Evolutionary conservation across 2,113 vertebrate species (phyloP).

Genomic region (Haemorhous mexicanus): DNA sequence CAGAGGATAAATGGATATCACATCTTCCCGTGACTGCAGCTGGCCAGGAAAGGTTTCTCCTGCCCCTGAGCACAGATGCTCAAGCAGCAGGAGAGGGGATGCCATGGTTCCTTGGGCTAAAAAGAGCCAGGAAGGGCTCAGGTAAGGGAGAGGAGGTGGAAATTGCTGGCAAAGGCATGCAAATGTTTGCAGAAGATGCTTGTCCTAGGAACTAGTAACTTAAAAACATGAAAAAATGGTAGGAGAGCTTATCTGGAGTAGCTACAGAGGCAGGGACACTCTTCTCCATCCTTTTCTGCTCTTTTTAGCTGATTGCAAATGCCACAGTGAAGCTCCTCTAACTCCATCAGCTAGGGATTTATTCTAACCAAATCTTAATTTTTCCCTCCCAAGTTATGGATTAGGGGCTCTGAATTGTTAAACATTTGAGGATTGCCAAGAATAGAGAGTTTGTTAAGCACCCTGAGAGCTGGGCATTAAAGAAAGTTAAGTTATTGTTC

Average conservation of each 20-base stretch:
- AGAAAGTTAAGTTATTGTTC: constrained; percentile 34
- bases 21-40: background rate
- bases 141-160: background rate
- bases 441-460: constrained; percentile 26
- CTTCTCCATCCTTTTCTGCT: background rate
- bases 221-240: background rate
- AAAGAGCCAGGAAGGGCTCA: background rate
- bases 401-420: constrained; percentile 51
- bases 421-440: constrained; percentile 24
- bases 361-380: constrained; percentile 17
- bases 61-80: background rate
- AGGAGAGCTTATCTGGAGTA: background rate
- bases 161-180: background rate
- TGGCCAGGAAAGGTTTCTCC: background rate
- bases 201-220: background rate
- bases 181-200: background rate
- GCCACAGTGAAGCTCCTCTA: constrained; percentile 1
- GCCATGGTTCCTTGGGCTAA: background rate
- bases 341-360: background rate
- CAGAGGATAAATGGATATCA: background rate
- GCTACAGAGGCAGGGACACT: background rate
- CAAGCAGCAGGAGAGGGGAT: background rate
- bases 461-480: constrained; percentile 22
- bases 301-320: constrained; percentile 2
- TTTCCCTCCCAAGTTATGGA: constrained; percentile 44